Conservation (phyloP, 2,113 vertebrate genomes). For the Aspiorhynchus laticeps region DNA sequence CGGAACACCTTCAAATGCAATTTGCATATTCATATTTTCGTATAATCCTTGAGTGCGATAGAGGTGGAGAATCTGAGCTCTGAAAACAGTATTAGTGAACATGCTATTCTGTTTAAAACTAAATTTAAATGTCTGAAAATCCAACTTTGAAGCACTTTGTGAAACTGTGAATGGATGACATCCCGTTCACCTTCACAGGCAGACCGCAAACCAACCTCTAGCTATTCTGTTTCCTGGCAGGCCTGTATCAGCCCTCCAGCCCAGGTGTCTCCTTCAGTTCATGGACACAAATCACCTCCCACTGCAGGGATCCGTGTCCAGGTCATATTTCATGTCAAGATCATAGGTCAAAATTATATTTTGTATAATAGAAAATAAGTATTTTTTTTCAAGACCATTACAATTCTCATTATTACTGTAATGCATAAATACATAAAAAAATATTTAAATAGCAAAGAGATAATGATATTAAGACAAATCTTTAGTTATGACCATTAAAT, state of each 20-base stretch:
- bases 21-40: background rate
- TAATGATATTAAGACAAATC: background rate
- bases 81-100: background rate
- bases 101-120: background rate
- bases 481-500: background rate
- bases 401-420: background rate
- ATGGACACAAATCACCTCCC: background rate
- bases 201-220: conserved; percentile 16
- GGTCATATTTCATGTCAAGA: background rate
- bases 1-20: background rate
- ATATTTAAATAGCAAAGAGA: background rate
- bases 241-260: background rate
- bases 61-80: background rate
- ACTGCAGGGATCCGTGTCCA: background rate
- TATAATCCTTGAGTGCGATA: background rate
- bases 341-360: background rate
- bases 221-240: conserved; percentile 36
- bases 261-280: conserved; percentile 21
- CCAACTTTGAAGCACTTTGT: background rate
- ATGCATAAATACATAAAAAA: background rate
- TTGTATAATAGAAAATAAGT: background rate
- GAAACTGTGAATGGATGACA: conserved; percentile 7
- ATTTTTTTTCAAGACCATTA: background rate
- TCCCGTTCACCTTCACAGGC: conserved; percentile 19
- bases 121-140: background rate